phyloP scores from a whole-genome alignment of 1,140 invertebrate genomes.

The Hirudo medicinalis region DNA sequence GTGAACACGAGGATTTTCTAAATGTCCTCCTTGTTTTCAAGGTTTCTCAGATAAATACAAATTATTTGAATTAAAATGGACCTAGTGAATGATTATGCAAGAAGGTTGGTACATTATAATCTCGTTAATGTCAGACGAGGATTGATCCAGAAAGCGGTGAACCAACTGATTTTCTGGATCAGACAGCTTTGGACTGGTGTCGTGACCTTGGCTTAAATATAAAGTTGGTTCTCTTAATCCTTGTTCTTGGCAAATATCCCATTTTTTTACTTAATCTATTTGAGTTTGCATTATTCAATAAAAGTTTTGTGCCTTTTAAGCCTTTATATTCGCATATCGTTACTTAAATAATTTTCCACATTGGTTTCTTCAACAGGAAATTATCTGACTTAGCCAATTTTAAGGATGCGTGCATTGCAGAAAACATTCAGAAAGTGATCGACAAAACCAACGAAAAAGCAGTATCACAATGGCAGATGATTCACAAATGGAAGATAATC shows the following conservation, averaged over 20 bases:
- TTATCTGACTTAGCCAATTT: conserved; percentile 25
- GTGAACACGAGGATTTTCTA: conserved; percentile 72
- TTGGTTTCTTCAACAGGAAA: too few species aligned
- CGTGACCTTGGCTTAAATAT: conserved; percentile 27
- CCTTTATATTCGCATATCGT: too few species aligned
- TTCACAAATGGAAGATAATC: conserved; percentile 71
- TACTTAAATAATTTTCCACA: too few species aligned
- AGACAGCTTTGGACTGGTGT: conserved; percentile 56
- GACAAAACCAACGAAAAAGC: conserved; percentile 58
- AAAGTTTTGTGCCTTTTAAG: too few species aligned
- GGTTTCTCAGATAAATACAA: conserved; percentile 41
- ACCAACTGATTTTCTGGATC: conserved; percentile 55
- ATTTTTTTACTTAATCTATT: too few species aligned
- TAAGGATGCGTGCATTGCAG: conserved; percentile 25
- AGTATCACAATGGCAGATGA: conserved; percentile 67
- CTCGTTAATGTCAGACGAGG: conserved; percentile 47
- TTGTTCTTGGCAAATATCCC: too few species aligned
- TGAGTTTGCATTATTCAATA: too few species aligned
- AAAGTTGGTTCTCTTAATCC: too few species aligned
- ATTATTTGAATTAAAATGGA: too few species aligned
- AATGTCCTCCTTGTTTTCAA: conserved; percentile 68
- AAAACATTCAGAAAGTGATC: conserved; percentile 47
- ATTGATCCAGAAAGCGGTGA: conserved; percentile 53
- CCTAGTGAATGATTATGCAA: too few species aligned
- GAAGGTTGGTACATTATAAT: too few species aligned